Percentiles rank a stretch among this genome's conserved stretches.
Evolutionary conservation across 2,888 invertebrate genomes (phyloP).

Genomic region (Xestia c-nigrum): DNA sequence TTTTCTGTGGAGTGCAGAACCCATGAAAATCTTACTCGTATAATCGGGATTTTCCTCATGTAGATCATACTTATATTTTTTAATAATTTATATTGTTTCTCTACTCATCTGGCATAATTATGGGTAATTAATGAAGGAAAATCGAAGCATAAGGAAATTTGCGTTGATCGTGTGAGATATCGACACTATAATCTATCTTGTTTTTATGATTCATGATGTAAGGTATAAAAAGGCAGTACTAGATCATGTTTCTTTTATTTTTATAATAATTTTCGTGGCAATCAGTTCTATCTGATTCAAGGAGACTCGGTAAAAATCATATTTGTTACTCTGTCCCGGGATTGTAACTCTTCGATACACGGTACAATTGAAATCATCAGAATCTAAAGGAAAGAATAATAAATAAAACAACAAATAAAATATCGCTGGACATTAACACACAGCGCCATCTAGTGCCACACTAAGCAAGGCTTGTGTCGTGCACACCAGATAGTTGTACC

Average conservation of each 20-base stretch:
- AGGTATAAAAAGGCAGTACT: conserved; percentile 17
- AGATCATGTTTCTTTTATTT: background rate
- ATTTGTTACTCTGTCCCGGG: background rate
- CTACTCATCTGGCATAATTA: conserved; percentile 5
- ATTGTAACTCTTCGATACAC: background rate
- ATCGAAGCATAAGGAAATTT: conserved; percentile 21
- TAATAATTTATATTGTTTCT: background rate
- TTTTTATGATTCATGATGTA: background rate
- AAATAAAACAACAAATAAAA: too few relatives aligned
- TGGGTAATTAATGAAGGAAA: conserved; percentile 6
- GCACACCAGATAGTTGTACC: too few relatives aligned
- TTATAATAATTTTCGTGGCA: background rate
- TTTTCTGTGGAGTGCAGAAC: conserved; percentile 10
- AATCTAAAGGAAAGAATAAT: background rate
- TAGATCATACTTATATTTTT: background rate
- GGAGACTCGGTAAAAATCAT: background rate
- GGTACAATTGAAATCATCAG: too few relatives aligned
- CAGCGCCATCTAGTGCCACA: too few relatives aligned
- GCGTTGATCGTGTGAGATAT: conserved; percentile 3
- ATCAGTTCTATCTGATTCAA: background rate
- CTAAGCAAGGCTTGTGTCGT: too few relatives aligned
- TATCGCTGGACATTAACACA: too few relatives aligned
- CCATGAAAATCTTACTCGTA: background rate
- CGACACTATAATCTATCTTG: background rate
- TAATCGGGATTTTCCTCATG: conserved; percentile 4